These are phyloP conservation scores for Cosmorhoe ocellata DNA, from an alignment of 2,888 invertebrate genomes.

Conservation along the genomic window DNA sequence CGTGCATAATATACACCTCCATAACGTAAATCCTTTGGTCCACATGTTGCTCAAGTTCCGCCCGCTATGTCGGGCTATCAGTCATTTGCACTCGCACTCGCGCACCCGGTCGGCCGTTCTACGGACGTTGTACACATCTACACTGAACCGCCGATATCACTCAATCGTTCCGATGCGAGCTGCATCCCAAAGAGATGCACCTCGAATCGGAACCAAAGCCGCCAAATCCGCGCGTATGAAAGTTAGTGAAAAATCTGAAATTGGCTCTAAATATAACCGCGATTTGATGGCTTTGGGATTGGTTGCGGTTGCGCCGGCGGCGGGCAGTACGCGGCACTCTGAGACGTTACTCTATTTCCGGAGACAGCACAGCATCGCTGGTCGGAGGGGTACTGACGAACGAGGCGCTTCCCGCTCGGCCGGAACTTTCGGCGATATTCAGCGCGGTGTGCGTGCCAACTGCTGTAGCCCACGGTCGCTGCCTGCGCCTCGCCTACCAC, in stretches of 20 bases:
- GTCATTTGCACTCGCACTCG: slow-evolving; percentile 81
- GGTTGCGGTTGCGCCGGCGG: slow-evolving; percentile 43
- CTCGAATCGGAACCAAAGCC: slow-evolving; percentile 55
- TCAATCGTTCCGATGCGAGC: slow-evolving; percentile 47
- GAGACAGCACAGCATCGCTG: slow-evolving; percentile 84
- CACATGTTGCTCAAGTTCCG: slow-evolving; percentile 76
- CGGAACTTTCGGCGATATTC: slow-evolving; percentile 65
- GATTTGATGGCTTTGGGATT: slow-evolving; percentile 62
- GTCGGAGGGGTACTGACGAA: slow-evolving; percentile 81
- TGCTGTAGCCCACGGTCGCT: slow-evolving; percentile 41
- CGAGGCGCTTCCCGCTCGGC: slow-evolving; percentile 55
- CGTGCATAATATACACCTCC: slow-evolving; percentile 79
- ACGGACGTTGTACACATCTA: slow-evolving; percentile 67
- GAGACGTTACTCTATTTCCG: slow-evolving; percentile 79
- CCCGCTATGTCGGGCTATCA: slow-evolving; percentile 73
- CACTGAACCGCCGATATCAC: slow-evolving; percentile 58
- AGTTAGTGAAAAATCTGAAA: slow-evolving; percentile 40
- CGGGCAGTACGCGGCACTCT: slow-evolving; percentile 59
- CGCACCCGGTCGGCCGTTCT: slow-evolving; percentile 77
- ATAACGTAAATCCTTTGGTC: slow-evolving; percentile 76
- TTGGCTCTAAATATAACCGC: slow-evolving; percentile 62
- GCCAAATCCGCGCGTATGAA: slow-evolving; percentile 57
- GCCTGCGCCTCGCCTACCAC: slow-evolving; percentile 22
- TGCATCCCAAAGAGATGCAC: slow-evolving; percentile 64
- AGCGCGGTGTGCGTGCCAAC: slow-evolving; percentile 67